Evolutionary conservation across 2,797 vertebrate genomes (phyloP).

Genomic region (Phyllotis vaccarum): DNA sequence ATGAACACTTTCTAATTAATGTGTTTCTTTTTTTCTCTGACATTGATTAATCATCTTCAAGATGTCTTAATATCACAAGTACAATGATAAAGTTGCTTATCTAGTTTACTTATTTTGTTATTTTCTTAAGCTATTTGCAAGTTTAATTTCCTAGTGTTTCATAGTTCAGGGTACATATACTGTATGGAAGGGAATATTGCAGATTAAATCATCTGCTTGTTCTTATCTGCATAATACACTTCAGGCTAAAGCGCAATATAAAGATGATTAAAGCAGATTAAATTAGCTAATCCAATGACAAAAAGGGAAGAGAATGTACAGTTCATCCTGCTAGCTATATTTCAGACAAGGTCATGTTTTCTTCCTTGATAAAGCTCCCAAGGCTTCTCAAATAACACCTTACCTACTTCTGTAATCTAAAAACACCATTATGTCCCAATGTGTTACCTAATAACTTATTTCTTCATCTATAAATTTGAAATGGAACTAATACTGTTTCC

Average conservation of each 20-base stretch:
- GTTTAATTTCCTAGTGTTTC: neutral
- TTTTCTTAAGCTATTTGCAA: constrained; percentile 14
- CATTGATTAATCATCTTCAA: neutral
- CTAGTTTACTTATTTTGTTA: neutral
- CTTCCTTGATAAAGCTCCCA: neutral
- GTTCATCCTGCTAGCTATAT: neutral
- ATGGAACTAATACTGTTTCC: neutral
- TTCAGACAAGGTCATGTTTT: neutral
- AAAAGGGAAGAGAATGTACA: neutral
- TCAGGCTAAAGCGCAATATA: neutral
- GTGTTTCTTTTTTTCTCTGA: neutral
- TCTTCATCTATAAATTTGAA: neutral
- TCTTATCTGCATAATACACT: neutral
- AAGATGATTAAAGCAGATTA: neutral
- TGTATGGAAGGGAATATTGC: neutral
- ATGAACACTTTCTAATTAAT: neutral
- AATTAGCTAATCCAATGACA: neutral
- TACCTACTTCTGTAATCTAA: neutral
- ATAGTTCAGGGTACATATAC: neutral
- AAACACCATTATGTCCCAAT: neutral
- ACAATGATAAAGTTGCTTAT: neutral
- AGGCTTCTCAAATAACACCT: neutral
- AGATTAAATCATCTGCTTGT: neutral
- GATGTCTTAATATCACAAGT: neutral
- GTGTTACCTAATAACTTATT: neutral